Percentiles rank a stretch among this genome's conserved stretches.
Evolutionary conservation across 1,140 invertebrate genomes (phyloP).

Genomic region (Panagrolaimus sp.): DNA sequence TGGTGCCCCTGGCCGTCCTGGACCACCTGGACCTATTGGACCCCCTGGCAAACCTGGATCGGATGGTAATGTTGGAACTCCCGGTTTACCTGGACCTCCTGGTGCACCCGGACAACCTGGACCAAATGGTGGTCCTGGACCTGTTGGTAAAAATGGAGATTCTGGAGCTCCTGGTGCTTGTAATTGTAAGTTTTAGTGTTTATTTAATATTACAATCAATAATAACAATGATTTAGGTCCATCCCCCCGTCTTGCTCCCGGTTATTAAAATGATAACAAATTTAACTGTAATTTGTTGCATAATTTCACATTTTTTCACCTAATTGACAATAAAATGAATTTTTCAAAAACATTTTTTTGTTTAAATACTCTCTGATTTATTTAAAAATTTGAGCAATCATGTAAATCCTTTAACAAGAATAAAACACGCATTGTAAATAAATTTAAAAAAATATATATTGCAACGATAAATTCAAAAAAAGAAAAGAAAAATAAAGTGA

Average conservation of each 20-base stretch:
- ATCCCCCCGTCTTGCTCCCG: slow-evolving; percentile 34
- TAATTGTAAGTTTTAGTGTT: not conserved
- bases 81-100: slow-evolving; percentile 14
- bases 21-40: slow-evolving; percentile 26
- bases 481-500: no score
- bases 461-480: no score
- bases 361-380: no score
- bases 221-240: slow-evolving; percentile 16
- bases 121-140: not conserved
- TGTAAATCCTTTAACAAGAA: no score
- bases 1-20: slow-evolving; percentile 33
- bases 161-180: slow-evolving; percentile 15
- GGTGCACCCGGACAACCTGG: slow-evolving; percentile 24
- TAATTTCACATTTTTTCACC: no score
- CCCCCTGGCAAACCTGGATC: slow-evolving; percentile 30
- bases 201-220: no score
- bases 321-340: no score
- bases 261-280: slow-evolving; percentile 29
- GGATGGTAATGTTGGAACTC: slow-evolving; percentile 20
- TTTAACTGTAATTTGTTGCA: no score
- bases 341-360: no score
- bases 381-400: no score
- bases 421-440: no score
- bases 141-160: slow-evolving; percentile 8
- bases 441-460: no score